Conservation (phyloP, 2,888 invertebrate genomes). For the Drosophila mimica region DNA sequence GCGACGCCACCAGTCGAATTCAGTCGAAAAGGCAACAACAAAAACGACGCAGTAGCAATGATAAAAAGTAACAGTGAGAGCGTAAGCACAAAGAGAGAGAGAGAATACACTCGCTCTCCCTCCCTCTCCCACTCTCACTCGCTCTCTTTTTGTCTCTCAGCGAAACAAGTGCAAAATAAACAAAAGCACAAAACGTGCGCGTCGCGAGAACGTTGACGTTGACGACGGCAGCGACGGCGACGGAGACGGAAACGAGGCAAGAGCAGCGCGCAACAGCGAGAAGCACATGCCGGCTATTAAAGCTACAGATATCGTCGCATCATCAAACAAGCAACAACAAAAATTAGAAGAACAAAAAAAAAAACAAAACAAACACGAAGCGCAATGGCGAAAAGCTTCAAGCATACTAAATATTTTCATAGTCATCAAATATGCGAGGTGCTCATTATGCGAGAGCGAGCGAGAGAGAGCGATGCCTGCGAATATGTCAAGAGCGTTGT, state of each 20-base stretch:
- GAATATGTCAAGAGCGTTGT: constrained; percentile 37
- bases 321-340: constrained; percentile 38
- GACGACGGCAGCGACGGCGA: neutral
- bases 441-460: constrained; percentile 20
- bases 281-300: constrained; percentile 48
- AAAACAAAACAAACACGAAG: constrained; percentile 36
- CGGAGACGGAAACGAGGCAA: constrained; percentile 4
- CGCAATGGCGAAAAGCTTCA: constrained; percentile 50
- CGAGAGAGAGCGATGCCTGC: neutral
- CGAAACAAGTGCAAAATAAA: constrained; percentile 66
- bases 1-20: constrained; percentile 48
- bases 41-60: constrained; percentile 55
- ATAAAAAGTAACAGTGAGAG: constrained; percentile 55
- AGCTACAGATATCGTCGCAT: constrained; percentile 22
- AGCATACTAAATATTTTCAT: constrained; percentile 46
- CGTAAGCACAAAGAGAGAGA: neutral
- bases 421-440: constrained; percentile 43
- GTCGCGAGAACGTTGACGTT: constrained; percentile 17
- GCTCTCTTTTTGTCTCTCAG: neutral
- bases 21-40: constrained; percentile 51
- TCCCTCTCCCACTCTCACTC: constrained; percentile 5
- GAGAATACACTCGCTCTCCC: constrained; percentile 5
- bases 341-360: neutral
- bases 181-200: constrained; percentile 67
- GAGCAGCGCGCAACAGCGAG: constrained; percentile 9